phyloP scores from a whole-genome alignment of 2,888 invertebrate genomes.

The Phengaris alcon region DNA sequence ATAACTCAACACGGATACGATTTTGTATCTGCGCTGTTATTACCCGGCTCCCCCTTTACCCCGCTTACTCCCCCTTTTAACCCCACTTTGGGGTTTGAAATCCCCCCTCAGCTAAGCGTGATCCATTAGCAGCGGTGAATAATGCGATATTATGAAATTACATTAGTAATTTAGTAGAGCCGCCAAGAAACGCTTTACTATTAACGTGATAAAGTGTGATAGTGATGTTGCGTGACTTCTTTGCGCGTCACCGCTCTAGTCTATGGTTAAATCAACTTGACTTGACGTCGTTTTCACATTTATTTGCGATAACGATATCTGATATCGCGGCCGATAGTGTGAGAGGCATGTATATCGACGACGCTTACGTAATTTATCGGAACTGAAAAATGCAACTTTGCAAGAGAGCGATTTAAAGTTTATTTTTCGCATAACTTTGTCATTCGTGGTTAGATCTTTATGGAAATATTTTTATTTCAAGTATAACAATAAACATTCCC shows the following conservation, averaged over 20 bases:
- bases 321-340: too few species aligned
- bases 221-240: not conserved
- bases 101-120: constrained; percentile 12
- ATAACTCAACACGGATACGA: constrained; percentile 34
- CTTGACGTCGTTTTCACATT: not conserved
- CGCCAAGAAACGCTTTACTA: not conserved
- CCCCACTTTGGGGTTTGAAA: not conserved
- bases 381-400: too few species aligned
- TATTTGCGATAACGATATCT: too few species aligned
- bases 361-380: too few species aligned
- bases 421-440: too few species aligned
- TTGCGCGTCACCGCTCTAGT: not conserved
- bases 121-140: constrained; percentile 18
- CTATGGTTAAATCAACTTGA: constrained; percentile 4
- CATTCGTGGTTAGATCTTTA: too few species aligned
- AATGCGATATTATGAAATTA: constrained; percentile 17
- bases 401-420: too few species aligned
- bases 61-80: not conserved
- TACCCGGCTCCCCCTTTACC: constrained; percentile 4
- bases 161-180: not conserved
- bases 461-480: too few species aligned
- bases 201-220: too few species aligned
- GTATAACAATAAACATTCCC: too few species aligned
- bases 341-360: too few species aligned
- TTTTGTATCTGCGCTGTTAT: constrained; percentile 32